phyloP scores from a whole-genome alignment of 2,888 invertebrate species.

The Dicycla oo region DNA sequence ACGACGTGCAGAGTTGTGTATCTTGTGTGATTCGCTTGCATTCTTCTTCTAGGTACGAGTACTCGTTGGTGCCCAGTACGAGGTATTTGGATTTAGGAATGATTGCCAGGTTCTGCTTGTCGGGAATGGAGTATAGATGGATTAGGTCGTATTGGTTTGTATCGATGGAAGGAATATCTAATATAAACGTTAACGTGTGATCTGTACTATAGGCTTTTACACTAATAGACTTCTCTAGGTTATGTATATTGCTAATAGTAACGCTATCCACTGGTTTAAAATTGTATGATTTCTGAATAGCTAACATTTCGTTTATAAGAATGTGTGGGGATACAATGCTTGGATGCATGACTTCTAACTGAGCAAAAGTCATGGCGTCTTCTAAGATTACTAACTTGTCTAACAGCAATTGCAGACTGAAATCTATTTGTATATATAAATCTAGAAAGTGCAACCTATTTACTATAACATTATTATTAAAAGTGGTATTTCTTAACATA shows the following conservation, averaged over 20 bases:
- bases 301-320: not conserved
- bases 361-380: too few relatives aligned
- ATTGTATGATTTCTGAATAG: not conserved
- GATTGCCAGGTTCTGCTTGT: not conserved
- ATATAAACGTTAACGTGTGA: constrained; percentile 2
- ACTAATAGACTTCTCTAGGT: constrained; percentile 12
- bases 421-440: too few relatives aligned
- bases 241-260: constrained; percentile 14
- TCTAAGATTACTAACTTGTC: too few relatives aligned
- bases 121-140: not conserved
- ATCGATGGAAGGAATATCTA: constrained; percentile 1
- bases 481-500: too few relatives aligned
- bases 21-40: constrained; percentile 12
- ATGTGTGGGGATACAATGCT: not conserved
- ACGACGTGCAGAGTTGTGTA: constrained; percentile 10
- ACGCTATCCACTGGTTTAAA: constrained; percentile 7
- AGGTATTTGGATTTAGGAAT: constrained; percentile 25
- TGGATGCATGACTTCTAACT: too few relatives aligned
- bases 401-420: too few relatives aligned
- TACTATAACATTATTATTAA: too few relatives aligned
- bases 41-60: constrained; percentile 17
- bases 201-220: constrained; percentile 19
- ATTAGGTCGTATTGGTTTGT: constrained; percentile 3
- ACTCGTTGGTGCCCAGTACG: constrained; percentile 16
- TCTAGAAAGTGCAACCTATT: too few relatives aligned